Conservation (phyloP, 2,113 vertebrate genomes). For the Ciconia boyciana region DNA sequence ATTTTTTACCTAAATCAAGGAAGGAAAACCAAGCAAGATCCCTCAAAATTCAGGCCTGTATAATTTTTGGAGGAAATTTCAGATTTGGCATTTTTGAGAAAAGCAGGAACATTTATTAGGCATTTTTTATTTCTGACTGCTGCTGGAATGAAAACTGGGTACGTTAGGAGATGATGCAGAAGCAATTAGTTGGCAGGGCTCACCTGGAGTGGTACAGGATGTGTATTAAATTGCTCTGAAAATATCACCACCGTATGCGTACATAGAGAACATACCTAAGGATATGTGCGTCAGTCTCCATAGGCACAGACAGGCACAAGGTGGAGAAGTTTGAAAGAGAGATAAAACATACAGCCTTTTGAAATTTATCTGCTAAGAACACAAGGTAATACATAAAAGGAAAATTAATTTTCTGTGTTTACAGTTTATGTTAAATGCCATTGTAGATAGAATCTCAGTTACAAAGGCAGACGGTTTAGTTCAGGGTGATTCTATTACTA, state of each 20-base stretch:
- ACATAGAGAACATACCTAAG: rapidly evolving
- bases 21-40: neutral
- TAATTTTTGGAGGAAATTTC: neutral
- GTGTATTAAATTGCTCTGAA: neutral
- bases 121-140: neutral
- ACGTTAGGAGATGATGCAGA: neutral
- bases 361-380: conserved; percentile 50
- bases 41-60: neutral
- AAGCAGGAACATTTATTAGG: neutral
- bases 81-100: neutral
- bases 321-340: neutral
- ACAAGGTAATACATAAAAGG: conserved; percentile 32
- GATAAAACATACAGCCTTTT: conserved; percentile 12
- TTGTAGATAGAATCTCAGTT: conserved; percentile 40
- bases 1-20: neutral
- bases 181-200: neutral
- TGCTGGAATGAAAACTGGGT: neutral
- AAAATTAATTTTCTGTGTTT: conserved; percentile 43
- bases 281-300: neutral
- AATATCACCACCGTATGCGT: neutral
- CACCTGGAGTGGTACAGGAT: neutral
- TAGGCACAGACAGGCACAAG: neutral
- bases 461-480: conserved; percentile 1
- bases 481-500: conserved; percentile 33
- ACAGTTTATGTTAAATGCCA: conserved; percentile 41